phyloP scores from a whole-genome alignment of 1,140 invertebrate species.

The Eumaeus atala region DNA sequence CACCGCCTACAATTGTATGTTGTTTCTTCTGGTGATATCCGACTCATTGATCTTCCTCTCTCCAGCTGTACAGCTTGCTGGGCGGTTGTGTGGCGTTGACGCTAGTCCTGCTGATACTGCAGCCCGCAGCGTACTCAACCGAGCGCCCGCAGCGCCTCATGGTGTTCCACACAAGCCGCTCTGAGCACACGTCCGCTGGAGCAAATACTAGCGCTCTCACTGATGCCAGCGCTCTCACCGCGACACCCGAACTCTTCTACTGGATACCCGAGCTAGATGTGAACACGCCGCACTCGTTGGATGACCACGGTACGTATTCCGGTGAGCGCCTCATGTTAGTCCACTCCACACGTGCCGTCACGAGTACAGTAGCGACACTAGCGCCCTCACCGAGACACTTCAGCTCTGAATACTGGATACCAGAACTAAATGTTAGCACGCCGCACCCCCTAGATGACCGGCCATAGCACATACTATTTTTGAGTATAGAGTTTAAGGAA shows the following conservation, averaged over 20 bases:
- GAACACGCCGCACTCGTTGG: slow-evolving; percentile 79
- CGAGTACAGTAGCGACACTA: too few relatives aligned
- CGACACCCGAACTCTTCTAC: slow-evolving; percentile 67
- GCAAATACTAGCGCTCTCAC: neutral
- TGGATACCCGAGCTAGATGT: slow-evolving; percentile 86
- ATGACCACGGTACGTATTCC: slow-evolving; percentile 49
- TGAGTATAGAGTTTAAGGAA: too few relatives aligned
- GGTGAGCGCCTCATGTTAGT: too few relatives aligned
- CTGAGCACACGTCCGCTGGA: slow-evolving; percentile 26
- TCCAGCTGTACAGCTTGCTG: slow-evolving; percentile 5
- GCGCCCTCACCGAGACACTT: too few relatives aligned
- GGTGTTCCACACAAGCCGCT: slow-evolving; percentile 59
- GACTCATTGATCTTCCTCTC: neutral
- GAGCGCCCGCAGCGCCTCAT: slow-evolving; percentile 82
- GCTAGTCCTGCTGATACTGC: slow-evolving; percentile 24
- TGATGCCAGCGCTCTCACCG: slow-evolving; percentile 8
- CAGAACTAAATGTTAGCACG: too few relatives aligned
- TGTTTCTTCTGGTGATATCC: too few relatives aligned
- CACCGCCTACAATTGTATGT: too few relatives aligned
- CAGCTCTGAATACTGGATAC: too few relatives aligned
- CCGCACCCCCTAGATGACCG: too few relatives aligned
- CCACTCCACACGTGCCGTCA: too few relatives aligned
- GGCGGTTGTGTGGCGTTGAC: slow-evolving; percentile 17
- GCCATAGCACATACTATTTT: too few relatives aligned
- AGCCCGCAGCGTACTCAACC: slow-evolving; percentile 84